Evolutionary conservation across 1,140 invertebrate genomes (phyloP).

Genomic region (Oryctes rhinoceros): DNA sequence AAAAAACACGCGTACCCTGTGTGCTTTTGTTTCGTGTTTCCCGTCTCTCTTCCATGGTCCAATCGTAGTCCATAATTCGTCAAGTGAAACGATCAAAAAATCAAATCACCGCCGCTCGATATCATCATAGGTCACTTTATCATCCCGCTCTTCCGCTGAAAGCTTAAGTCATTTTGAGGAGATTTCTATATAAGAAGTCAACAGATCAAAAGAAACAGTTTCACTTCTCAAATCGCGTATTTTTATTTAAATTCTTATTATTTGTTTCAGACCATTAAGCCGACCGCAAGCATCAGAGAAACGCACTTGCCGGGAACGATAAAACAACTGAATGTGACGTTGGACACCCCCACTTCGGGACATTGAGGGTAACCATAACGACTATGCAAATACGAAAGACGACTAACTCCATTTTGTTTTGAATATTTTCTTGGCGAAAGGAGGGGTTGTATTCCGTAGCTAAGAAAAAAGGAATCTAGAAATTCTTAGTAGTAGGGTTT

Average conservation of each 20-base stretch:
- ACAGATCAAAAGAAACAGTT: neutral
- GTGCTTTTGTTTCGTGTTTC: conserved; percentile 51
- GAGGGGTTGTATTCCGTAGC: no score
- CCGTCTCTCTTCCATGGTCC: conserved; percentile 57
- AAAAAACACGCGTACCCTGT: conserved; percentile 48
- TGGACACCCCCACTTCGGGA: neutral
- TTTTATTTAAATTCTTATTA: neutral
- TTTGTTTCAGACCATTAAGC: neutral
- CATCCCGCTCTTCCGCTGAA: neutral
- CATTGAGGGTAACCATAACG: conserved; percentile 29
- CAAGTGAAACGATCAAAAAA: neutral
- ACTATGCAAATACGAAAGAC: conserved; percentile 3
- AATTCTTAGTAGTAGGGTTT: no score
- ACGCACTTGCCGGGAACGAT: neutral
- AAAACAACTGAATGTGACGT: conserved; percentile 22
- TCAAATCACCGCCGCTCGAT: neutral
- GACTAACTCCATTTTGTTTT: neutral
- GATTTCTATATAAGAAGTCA: neutral
- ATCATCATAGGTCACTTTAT: neutral
- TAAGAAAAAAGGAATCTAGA: no score
- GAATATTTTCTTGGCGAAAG: neutral
- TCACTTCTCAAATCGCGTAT: neutral
- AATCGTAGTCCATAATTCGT: conserved; percentile 55
- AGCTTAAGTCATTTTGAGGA: neutral
- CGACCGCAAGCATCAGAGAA: neutral